Conservation (phyloP, 1,140 invertebrate genomes). For the Cyclargus thomasi region DNA sequence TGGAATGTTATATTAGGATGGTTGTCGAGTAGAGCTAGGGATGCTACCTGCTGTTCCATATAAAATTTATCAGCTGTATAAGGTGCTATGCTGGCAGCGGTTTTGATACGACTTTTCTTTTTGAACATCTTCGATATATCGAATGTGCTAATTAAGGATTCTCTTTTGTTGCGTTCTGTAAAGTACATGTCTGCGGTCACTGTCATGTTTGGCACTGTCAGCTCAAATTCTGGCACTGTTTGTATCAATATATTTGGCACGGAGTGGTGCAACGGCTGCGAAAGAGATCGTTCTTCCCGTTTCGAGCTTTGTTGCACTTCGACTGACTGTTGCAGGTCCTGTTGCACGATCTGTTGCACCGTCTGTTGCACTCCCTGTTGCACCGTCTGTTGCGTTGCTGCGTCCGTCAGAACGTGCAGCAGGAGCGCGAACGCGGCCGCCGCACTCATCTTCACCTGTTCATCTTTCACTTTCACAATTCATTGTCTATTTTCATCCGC, state of each 20-base stretch:
- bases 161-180: constrained; percentile 28
- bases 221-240: background rate
- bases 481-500: no score
- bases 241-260: background rate
- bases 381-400: background rate
- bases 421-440: constrained; percentile 21
- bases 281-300: background rate
- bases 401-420: constrained; percentile 19
- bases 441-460: constrained; percentile 23
- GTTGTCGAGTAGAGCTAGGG: background rate
- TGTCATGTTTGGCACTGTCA: background rate
- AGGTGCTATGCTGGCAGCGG: constrained; percentile 9
- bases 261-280: constrained; percentile 13
- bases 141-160: constrained; percentile 49
- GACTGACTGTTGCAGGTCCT: background rate
- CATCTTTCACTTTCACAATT: background rate
- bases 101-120: constrained; percentile 32
- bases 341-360: background rate
- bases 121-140: constrained; percentile 55
- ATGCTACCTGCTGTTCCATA: constrained; percentile 14
- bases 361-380: background rate
- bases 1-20: background rate
- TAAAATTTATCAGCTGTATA: background rate
- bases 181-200: constrained; percentile 7
- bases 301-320: background rate